A percentile compares a stretch with the other conserved stretches of the same genome.
Conservation (phyloP, 2,113 vertebrate species). For the Crotalus helleri region DNA sequence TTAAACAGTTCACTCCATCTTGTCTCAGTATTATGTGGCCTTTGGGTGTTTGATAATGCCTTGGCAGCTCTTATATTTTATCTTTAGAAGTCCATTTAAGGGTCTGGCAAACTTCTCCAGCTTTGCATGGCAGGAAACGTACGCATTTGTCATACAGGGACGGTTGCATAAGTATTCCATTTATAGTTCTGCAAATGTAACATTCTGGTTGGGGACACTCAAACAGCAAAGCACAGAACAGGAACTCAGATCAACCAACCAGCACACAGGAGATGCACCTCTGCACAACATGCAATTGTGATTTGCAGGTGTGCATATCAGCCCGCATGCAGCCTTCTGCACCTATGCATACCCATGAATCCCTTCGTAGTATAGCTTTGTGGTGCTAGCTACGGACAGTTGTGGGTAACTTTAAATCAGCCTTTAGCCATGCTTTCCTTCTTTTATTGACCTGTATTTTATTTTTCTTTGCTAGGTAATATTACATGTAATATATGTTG, state of each 20-base stretch:
- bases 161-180: not conserved
- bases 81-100: not conserved
- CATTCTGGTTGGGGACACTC: not conserved
- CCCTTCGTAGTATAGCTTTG: not conserved
- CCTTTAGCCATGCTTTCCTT: not conserved
- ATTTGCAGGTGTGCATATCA: not conserved
- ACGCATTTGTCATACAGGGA: not conserved
- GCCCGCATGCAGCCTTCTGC: not conserved
- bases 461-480: not conserved
- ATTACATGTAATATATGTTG: not conserved
- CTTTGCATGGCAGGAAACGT: not conserved
- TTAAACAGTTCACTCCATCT: not conserved
- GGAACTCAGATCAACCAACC: not conserved
- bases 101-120: not conserved
- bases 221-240: not conserved
- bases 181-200: not conserved
- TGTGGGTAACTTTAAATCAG: not conserved
- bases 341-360: not conserved
- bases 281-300: too few species aligned
- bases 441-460: not conserved
- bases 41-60: too few species aligned
- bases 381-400: not conserved
- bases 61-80: not conserved
- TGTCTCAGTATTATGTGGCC: not conserved
- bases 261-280: not conserved